A percentile compares a stretch with the other conserved stretches of the same genome.
phyloP scores from a whole-genome alignment of 2,888 invertebrate genomes.

The Caenorhabditis virilis region DNA sequence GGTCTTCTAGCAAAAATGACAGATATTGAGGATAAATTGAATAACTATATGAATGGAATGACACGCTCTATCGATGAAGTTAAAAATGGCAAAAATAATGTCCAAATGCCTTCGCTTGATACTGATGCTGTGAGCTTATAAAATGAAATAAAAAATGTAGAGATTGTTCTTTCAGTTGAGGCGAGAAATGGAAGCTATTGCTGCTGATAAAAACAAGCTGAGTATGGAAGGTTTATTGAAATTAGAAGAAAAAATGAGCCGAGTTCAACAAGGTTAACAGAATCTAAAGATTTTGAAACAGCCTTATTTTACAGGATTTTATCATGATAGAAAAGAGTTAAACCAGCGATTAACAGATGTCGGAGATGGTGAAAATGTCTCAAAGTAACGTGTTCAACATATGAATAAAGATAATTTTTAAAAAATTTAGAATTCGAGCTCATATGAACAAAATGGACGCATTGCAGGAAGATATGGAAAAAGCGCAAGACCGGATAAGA shows the following conservation, averaged over 20 bases:
- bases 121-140: slow-evolving; percentile 58
- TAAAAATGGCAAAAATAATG: slow-evolving; percentile 56
- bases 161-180: slow-evolving; percentile 65
- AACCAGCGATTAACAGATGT: slow-evolving; percentile 28
- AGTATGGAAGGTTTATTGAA: slow-evolving; percentile 67
- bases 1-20: slow-evolving; percentile 61
- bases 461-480: slow-evolving; percentile 65
- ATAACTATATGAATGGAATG: slow-evolving; percentile 54
- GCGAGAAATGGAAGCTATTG: slow-evolving; percentile 67
- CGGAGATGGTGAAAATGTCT: slow-evolving; percentile 40
- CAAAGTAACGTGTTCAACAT: slow-evolving; percentile 14
- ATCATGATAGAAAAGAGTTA: slow-evolving; percentile 46
- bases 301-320: slow-evolving; percentile 31
- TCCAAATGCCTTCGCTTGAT: slow-evolving; percentile 60
- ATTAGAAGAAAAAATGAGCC: slow-evolving; percentile 66
- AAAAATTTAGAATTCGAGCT: slow-evolving; percentile 43
- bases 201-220: slow-evolving; percentile 67
- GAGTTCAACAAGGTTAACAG: slow-evolving; percentile 58
- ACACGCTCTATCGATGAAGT: slow-evolving; percentile 64
- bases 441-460: slow-evolving; percentile 61
- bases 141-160: not conserved
- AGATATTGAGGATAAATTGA: slow-evolving; percentile 60
- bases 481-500: slow-evolving; percentile 60
- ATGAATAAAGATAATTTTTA: no score
- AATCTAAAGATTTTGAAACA: slow-evolving; percentile 5